Base-by-base conservation (phyloP, 2,113 vertebrate species). In the Elanus axillaris region DNA sequence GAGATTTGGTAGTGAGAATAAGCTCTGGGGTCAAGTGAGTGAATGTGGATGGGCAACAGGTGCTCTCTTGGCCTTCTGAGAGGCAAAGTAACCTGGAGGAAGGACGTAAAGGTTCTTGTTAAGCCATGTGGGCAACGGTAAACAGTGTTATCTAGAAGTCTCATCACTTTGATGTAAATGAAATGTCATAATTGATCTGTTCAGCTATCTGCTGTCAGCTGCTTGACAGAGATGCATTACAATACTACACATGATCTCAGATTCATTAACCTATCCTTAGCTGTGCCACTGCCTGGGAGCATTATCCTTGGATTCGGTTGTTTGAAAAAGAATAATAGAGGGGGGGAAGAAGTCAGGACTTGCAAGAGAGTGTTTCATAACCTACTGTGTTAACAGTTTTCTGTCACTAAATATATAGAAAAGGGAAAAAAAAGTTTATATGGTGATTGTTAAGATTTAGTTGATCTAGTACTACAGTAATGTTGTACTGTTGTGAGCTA, bases 181-280 rank as follows among this genome's bases (percentile, higher is more conserved):
- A 96, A 94, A 96, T 93, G 95, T 94, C 66, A 75, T 60, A 64
- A 95, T 81, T 85, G 77, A 94, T 94, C 64, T 78, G 56, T 79
- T 84, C 73, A 78, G n/a, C 86, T 88, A 17, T 83, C 90, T 90
- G 86, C 90, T 94, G 95, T 68, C 96, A 97, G 97, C 95, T 97
- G 96, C 89, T 53, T 76, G 66, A 13, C 82, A 64, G 88, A 73
- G 87, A 68, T 95, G 86, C 73, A 45, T 95, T 96, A 75, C 84
- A 78, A 10, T 47, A 22, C 56, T 72, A 18, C 52, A 9, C 48
- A 26, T 60, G 60, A 36, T 72, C 71, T 63, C 15, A 8, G 52
- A 17, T 59, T 77, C 29, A 7, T 55, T 71, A 52, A 59, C 43
- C 26, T 56, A 2, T 42, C 52, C 83, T 74, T 58, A 18, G 74